Evolutionary conservation across 2,113 vertebrate genomes (phyloP).

Genomic region (Serilophus lunatus): DNA sequence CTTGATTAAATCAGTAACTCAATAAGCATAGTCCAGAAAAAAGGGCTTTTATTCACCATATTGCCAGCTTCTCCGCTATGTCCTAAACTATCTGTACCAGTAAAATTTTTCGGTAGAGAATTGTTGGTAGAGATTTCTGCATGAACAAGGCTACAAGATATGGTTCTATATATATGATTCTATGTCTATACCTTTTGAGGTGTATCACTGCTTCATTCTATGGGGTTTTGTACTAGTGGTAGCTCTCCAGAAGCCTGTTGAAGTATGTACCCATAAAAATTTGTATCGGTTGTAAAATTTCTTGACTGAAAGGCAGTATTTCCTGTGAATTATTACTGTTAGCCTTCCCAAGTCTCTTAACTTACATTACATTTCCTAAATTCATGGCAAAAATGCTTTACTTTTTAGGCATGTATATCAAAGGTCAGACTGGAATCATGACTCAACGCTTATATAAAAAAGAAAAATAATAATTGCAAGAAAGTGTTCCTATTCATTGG

Average conservation of each 20-base stretch:
- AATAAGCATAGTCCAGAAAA: not conserved
- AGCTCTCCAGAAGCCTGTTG: not conserved
- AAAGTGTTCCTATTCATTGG: not conserved
- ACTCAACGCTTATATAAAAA: not conserved
- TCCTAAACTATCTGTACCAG: not conserved
- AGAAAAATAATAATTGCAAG: not conserved
- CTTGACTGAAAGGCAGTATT: not conserved
- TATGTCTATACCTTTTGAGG: not conserved
- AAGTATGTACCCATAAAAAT: not conserved
- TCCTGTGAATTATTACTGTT: slow-evolving; percentile 1
- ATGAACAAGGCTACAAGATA: not conserved
- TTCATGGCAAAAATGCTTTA: not conserved
- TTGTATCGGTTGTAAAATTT: not conserved
- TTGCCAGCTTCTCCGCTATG: not conserved
- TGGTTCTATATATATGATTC: no score
- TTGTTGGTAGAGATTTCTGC: not conserved
- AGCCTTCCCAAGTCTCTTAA: not conserved
- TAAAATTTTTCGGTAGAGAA: not conserved
- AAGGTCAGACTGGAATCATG: not conserved
- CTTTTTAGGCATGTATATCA: not conserved
- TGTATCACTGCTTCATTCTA: not conserved
- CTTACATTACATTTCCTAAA: not conserved
- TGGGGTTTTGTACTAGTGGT: not conserved
- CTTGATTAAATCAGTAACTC: not conserved
- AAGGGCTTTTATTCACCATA: not conserved